Evolutionary conservation across 2,797 vertebrate species (phyloP), one percentile per base, ranked within the genome.

Genomic region (Phalloptychus januarius): DNA sequence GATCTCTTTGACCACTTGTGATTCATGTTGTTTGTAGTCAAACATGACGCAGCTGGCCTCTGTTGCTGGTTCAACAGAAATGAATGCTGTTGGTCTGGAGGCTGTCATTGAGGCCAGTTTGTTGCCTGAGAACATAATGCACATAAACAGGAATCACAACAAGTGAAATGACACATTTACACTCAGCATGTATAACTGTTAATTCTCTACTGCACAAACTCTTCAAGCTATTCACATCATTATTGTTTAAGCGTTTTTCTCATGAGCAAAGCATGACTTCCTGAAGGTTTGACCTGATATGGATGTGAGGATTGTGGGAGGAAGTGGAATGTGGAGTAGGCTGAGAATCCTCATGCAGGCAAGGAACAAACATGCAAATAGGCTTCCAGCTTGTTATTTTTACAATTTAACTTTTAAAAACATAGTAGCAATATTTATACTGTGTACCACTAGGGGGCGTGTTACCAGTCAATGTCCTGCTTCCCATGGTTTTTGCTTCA

Each of bases 1-100:
- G 2, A 56, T 58, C 4, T 69, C 20, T 5, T 44, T 73, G 18
- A n/a, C 2, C 5, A 52, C 36, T 23, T 28, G 15, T 44, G 74
- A 56, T 61, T 78, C 44, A 10, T 44, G 71, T 4, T 84, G 80
- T 86, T 84, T 83, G 77, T 8, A 5, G 73, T 77, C 74, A 88
- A 83, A 84, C 81, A 45, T 25, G 72, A 25, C 15, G n/a, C 28
- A 48, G 23, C 18, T 67, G 78, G 63, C 38, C 40, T 20, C 28
- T 46, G 44, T 78, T 76, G 76, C 42, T 46, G 36, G 52, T 77
- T 82, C 65, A 69, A 46, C 33, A 13, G 5, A 44, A 58, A 81
- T 65, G 31, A 76, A 72, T 18, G 18, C 42, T 50, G 45, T 70
- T 79, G 45, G 33, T 79, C 48, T 72, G 45, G n/a, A 40, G 61